Base-by-base conservation (phyloP, 2,113 vertebrate species). In the Muscicapa adusta region DNA sequence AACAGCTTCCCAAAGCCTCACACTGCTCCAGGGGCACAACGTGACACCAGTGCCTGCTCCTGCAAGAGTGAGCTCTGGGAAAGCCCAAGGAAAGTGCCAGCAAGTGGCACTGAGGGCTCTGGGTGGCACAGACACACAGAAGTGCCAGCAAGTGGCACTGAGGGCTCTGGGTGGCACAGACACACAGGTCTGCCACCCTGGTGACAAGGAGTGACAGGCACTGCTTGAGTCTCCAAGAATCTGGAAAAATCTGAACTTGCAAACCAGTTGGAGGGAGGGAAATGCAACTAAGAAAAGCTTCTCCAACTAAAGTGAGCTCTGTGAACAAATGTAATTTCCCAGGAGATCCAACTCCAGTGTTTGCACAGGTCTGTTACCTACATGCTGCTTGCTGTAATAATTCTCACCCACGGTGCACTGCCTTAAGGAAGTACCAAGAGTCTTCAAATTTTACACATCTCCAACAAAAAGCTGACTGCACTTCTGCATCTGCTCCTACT, bases 41-140 rank as follows among this genome's bases (percentile, higher is more conserved):
- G 0, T 2, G 6, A 36, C 1, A 1, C 31, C 3, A 2, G 15
- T 34, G 74, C 28, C 47, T 0, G 0, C 24, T 79, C 31, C 73
- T 15, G 28, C 48, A 38, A 0, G 1, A 61, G 14, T 4, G 29
- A 12, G 3, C 5, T 18, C 40, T 1, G 2, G 31, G 29, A 48
- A 68, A 78, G 20, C 22, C 29, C 24, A 10, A 5, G 36, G 5
- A 29, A 75, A 34, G 19, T 10, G 18, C 4, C 48, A 71, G 22
- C 33, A 89, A 84, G 19, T n/a, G n/a, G n/a, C n/a, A n/a, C n/a
- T n/a, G n/a, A 45, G 40, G 48, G 12, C 47, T 73, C 38, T 12
- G 31, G 24, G 43, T 19, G 48, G n/a, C 77, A 68, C 18, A 18
- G 63, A 34, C 29, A 28, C 14, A 56, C 17, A 43, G n/a, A 71